Evolutionary conservation across 2,888 invertebrate genomes (phyloP), one percentile per base, ranked within the genome.

Genomic region (Cylloceria caligata): DNA sequence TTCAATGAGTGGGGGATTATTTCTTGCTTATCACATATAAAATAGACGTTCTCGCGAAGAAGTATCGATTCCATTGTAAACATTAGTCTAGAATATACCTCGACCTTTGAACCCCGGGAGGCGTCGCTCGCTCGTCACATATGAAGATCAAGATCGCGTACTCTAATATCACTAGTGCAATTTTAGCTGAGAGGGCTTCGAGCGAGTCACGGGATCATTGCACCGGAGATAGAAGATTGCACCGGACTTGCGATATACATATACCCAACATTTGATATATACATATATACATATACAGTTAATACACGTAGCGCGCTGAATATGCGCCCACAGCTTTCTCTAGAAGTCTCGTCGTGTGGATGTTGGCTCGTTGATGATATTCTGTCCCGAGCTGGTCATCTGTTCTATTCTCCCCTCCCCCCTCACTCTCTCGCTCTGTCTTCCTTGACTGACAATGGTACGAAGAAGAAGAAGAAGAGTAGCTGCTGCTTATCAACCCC

Each of bases 401-500:
- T 72, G 79, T 82, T 82, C 19, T 60, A 79, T 57, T 72, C 78
- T 77, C 42, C 52, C 3, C 67, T 39, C 69, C 60, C 39, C 45
- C 55, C 72, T 78, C 36, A 45, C 65, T 45, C 6, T n/a, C n/a
- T 13, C 42, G 5, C 45, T 7, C 27, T 27, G 21, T n/a, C 1
- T 30, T 45, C 3, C 52, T 11, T 16, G 5, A 27, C 55, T 11
- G 62, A 52, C n/a, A n/a, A n/a, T n/a, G n/a, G n/a, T n/a, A n/a
- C n/a, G 27, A 52, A 36, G 57, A n/a, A 69, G 69, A 64, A 39
- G 55, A 24, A 64, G 62, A 73, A 65, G 74, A 68, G 62, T 57
- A 45, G 57, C 72, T 42, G 71, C 83, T 80, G 88, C 87, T 88
- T 88, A 88, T 88, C 88, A 84, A 85, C 86, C 84, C 87, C 83